Evolutionary conservation across 2,797 vertebrate species (phyloP).

Genomic region (Prionace glauca): DNA sequence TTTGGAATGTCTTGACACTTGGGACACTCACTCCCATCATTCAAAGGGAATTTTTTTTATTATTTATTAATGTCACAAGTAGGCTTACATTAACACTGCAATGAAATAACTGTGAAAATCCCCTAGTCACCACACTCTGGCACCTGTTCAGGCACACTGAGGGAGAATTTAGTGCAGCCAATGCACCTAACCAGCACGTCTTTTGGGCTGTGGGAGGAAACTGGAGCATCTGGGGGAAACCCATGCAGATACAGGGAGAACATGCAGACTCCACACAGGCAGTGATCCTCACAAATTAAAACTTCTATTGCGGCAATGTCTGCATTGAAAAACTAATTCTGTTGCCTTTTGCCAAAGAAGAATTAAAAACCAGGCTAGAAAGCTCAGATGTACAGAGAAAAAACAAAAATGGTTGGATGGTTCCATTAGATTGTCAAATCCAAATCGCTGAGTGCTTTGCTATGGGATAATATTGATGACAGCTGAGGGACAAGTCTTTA

Average conservation of each 20-base stretch:
- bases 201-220: no score
- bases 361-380: neutral
- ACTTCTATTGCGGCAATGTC: neutral
- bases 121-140: no score
- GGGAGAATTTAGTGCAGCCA: no score
- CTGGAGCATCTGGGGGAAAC: no score
- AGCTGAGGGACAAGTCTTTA: neutral
- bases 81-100: no score
- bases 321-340: neutral
- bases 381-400: neutral
- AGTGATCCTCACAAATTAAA: neutral
- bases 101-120: no score
- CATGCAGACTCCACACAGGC: no score
- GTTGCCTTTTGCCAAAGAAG: neutral
- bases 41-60: neutral
- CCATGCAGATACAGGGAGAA: no score
- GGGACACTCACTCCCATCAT: neutral
- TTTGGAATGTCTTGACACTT: neutral
- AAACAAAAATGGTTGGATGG: neutral
- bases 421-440: neutral
- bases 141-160: no score
- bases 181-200: no score
- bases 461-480: neutral
- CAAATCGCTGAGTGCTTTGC: neutral
- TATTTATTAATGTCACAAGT: no score